A percentile compares a stretch with the other conserved stretches of the same genome.
These are phyloP conservation scores for Cichladusa arquata DNA, from an alignment of 2,113 vertebrate genomes.

Conservation along the genomic window DNA sequence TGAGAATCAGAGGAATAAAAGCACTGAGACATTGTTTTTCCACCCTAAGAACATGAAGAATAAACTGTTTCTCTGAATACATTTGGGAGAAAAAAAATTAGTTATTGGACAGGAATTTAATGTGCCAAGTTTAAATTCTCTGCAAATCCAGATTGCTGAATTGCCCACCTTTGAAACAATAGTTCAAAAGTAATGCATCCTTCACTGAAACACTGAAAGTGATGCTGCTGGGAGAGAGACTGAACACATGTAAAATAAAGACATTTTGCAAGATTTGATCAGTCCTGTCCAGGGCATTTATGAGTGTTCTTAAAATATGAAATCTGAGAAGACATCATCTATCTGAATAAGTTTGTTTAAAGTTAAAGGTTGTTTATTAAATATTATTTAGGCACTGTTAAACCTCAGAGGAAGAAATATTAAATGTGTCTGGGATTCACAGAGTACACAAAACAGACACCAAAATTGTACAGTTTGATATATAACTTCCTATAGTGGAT, in stretches of 20 bases:
- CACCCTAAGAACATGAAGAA: not conserved
- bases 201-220: not conserved
- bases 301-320: not conserved
- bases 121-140: not conserved
- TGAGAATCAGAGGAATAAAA: not conserved
- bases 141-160: not conserved
- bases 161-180: not conserved
- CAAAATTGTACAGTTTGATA: not conserved
- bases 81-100: rapidly evolving
- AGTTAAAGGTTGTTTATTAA: not conserved
- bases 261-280: not conserved
- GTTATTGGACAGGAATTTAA: not conserved
- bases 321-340: not conserved
- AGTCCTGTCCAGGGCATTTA: not conserved
- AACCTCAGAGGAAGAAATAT: constrained; percentile 37
- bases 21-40: not conserved
- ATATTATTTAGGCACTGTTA: constrained; percentile 19
- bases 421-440: constrained; percentile 9
- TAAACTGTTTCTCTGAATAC: not conserved
- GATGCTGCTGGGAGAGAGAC: not conserved
- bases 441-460: not conserved
- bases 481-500: constrained; percentile 23
- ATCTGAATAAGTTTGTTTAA: not conserved
- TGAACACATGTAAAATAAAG: not conserved
- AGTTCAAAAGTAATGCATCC: not conserved